Base-by-base conservation (phyloP, 35 echinoderm and acorn worm species). In the Stichopus chloronotus region DNA sequence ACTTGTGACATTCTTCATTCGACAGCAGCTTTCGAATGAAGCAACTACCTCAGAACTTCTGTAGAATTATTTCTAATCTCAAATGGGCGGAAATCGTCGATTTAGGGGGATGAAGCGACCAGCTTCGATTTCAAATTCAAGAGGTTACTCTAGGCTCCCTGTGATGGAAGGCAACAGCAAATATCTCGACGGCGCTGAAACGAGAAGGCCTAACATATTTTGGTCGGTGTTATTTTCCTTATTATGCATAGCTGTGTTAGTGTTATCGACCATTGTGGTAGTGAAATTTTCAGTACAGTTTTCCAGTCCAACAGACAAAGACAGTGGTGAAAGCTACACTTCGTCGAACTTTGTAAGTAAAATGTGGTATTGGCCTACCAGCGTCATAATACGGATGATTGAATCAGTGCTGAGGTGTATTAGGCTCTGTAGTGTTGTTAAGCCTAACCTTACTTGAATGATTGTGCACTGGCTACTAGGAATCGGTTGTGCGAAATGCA, bases 41-140 rank as follows among this genome's bases (percentile, higher is more conserved):
- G 53, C 3, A 52, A 2, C 53, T 10, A 84, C 6, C 7, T 54
- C 5, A 10, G 81, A 77, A 19, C 7, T 17, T 13, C 9, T 25
- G 19, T 11, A 77, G 72, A 19, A 22, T 52, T 22, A 81, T 8
- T 81, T 55, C 10, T 81, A n/a, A 1, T 85, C n/a, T 58, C 82
- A 58, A 14, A 85, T 85, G 82, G 82, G 82, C 82, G 82, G 82
- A 85, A 85, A 85, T 58, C 55, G 82, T 22, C 82, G 82, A 85
- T 85, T n/a, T 85, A 85, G 82, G 58, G 82, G 82, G 58, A 85
- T 85, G 82, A 85, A 85, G 55, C 55, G 57, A 7, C 55, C 82
- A n/a, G 55, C 82, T 57, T 85, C 82, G 20, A 78, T 9, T 9
- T 21, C 21, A 22, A 21, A 78, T 78, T 25, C 6, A 3, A 58